Evolutionary conservation across 1,140 invertebrate genomes (phyloP), one percentile per base, ranked within the genome.

Genomic region (Orchesella cincta): DNA sequence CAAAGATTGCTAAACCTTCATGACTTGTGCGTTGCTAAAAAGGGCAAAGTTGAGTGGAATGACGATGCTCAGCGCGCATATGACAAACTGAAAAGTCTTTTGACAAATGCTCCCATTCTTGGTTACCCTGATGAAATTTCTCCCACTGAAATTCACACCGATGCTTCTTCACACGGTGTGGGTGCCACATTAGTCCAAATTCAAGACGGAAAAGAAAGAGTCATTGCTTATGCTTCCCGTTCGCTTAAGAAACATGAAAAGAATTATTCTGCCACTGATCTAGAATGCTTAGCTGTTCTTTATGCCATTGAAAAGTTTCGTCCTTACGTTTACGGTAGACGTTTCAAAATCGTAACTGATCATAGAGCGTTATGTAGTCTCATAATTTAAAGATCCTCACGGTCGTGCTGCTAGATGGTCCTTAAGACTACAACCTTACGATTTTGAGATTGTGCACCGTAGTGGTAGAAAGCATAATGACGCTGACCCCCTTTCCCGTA

Each of bases 1-100:
- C 85, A 26, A 75, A 83, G 78, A 74, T 84, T 23, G 79, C 86
- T 64, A 74, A 80, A 78, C 85, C 84, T 88, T 33, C 84, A 85
- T 64, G 51, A 83, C 81, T 87, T 2, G 74, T n/a, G n/a, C n/a
- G n/a, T n/a, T n/a, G 75, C 83, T 34, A 83, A 84, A 73, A 86
- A 85, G 81, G 81, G 83, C 39, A 83, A 84, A 73, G 85, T 84
- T 76, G n/a, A 73, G 0, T 86, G 85, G 84, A 76, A 81, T 18
- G 70, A 81, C 0, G 76, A 83, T 52, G 83, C 81, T 33, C 70
- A 86, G 67, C 23, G 76, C 31, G 77, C 83, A 35, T 85, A 86
- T 83, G 16, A 83, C 52, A 14, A 57, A 54, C 81, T 83, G 72
- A 85, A 85, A 79, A 57, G 77, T 75, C 72, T 79, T 26, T 57